These are phyloP conservation scores for Zaprionus lachaisei DNA, from an alignment of 1,140 invertebrate species.

Conservation along the genomic window DNA sequence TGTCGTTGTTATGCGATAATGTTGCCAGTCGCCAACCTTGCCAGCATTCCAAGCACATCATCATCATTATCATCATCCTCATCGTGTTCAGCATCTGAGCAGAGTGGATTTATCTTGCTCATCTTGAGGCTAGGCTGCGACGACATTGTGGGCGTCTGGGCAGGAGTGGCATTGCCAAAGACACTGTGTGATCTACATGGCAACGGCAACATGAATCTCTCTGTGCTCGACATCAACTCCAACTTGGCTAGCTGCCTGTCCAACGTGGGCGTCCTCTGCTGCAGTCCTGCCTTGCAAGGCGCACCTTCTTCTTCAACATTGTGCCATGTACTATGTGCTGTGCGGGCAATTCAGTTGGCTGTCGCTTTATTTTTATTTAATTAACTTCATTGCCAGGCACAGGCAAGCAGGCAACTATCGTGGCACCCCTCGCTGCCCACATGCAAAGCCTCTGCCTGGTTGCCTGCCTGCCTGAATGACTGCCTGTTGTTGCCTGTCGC, in stretches of 20 bases:
- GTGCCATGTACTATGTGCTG: constrained; percentile 21
- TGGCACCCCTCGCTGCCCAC: constrained; percentile 46
- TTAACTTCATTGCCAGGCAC: constrained; percentile 68
- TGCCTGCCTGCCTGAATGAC: neutral
- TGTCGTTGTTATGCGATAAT: constrained; percentile 26
- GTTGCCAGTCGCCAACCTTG: neutral
- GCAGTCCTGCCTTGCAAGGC: constrained; percentile 4
- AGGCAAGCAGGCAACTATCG: constrained; percentile 34
- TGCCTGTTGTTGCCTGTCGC: constrained; percentile 42
- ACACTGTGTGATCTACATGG: constrained; percentile 44
- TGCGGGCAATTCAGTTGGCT: constrained; percentile 64
- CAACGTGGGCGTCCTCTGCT: constrained; percentile 26
- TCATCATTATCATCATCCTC: constrained; percentile 11
- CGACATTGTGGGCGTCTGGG: constrained; percentile 40
- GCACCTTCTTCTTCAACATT: constrained; percentile 26
- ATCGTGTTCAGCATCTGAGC: neutral
- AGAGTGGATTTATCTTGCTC: constrained; percentile 5
- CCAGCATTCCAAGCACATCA: constrained; percentile 27
- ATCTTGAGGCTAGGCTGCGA: neutral
- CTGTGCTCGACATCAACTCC: constrained; percentile 19
- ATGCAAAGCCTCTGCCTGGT: constrained; percentile 37
- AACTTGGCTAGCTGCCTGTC: constrained; percentile 33
- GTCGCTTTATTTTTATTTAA: constrained; percentile 79
- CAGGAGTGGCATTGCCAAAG: constrained; percentile 41
- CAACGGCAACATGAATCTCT: constrained; percentile 39